phyloP scores from a whole-genome alignment of 2,888 invertebrate genomes.

The Allophyes oxyacanthae region DNA sequence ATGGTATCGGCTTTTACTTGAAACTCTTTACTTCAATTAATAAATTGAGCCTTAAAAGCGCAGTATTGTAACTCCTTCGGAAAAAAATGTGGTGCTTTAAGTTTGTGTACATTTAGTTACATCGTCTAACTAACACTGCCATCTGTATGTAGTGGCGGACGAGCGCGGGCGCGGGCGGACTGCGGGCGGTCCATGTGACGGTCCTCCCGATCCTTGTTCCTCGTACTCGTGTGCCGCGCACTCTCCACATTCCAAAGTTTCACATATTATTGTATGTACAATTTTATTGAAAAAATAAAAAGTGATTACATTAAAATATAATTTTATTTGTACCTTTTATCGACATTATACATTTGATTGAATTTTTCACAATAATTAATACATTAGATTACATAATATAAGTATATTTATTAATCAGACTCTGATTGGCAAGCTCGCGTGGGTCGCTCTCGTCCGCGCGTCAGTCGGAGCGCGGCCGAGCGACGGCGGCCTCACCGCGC shows the following conservation, averaged over 20 bases:
- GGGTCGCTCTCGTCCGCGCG: conserved; percentile 3
- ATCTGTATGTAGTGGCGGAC: neutral
- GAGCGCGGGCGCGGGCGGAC: conserved; percentile 7
- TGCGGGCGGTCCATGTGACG: neutral
- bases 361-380: conserved; percentile 52
- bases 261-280: conserved; percentile 63
- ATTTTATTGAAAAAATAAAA: conserved; percentile 65
- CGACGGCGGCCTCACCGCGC: neutral
- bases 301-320: conserved; percentile 70
- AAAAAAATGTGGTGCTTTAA: too few species aligned
- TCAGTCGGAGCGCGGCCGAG: neutral
- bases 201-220: too few species aligned
- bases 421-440: conserved; percentile 78
- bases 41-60: too few species aligned
- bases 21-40: neutral
- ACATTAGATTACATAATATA: conserved; percentile 57
- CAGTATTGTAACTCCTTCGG: too few species aligned
- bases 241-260: conserved; percentile 45
- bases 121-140: neutral
- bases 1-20: neutral
- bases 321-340: conserved; percentile 69
- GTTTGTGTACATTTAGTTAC: neutral
- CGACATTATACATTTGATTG: conserved; percentile 68
- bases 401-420: conserved; percentile 74
- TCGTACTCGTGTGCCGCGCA: neutral